Evolutionary conservation across 2,888 invertebrate genomes (phyloP), one percentile per base, ranked within the genome.

Genomic region (Chymomyza procnemis): DNA sequence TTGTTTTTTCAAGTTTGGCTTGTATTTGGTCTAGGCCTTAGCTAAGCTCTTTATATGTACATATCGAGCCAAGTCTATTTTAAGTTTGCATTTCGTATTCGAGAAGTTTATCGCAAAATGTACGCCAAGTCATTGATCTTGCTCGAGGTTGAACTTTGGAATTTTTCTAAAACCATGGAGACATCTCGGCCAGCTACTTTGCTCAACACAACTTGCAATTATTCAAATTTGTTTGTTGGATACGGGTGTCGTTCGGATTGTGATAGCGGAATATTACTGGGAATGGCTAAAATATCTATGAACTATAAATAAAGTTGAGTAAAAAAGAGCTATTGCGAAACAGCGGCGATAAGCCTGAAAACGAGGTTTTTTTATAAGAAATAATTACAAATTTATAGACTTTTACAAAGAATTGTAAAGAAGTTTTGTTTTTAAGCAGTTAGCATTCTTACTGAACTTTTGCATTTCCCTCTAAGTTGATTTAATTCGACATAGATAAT

Each of bases 71-170:
- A 26, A 26, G 26, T 50, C 18, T 50, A 19, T 50, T 50, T 50
- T 19, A 19, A 50, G 19, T 50, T 50, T 50, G 50, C 19, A 50
- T 12, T 41, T 41, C 12, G 22, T 21, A 50, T 50, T 61, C 47
- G 48, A 14, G 4, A 18, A 50, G 50, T 18, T 50, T 50, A 8
- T 12, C n/a, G 18, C 12, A 41, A 48, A 48, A 18, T 18, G n/a
- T 41, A 9, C 19, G 19, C 14, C 57, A 57, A 66, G 66, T 66
- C 66, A 57, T 61, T 61, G 66, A 66, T 66, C 66, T 66, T 66
- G 61, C 61, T 61, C 48, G 61, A 66, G 58, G 64, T 16, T 58
- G 52, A 52, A 16, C 34, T 59, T 59, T 59, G 26, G 30, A 16
- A 59, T 66, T 21, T 61, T 26, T 30, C 4, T 57, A 30, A 22